Percentiles rank a stretch among this genome's conserved stretches.
These are phyloP conservation scores for Steinernema feltiae DNA, from an alignment of 1,140 invertebrate species.

Conservation along the genomic window DNA sequence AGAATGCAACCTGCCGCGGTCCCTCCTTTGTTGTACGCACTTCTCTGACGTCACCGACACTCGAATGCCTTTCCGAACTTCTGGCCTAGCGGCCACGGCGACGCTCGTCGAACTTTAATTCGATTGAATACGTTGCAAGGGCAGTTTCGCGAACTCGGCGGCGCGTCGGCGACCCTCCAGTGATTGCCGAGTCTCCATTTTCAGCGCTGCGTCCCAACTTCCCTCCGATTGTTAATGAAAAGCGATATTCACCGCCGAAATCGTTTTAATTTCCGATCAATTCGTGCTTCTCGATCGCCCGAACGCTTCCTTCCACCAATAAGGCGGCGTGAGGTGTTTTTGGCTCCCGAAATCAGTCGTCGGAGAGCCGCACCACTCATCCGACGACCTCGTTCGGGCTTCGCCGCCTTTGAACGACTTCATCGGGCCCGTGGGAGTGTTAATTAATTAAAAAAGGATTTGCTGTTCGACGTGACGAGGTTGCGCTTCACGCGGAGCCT, in stretches of 20 bases:
- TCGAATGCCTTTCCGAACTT: background rate
- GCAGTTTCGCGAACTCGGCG: background rate
- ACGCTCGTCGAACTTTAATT: conserved; percentile 9
- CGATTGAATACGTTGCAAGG: background rate
- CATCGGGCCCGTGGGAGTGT: background rate
- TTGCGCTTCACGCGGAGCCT: too few relatives aligned
- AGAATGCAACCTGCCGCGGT: background rate
- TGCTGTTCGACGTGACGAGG: conserved; percentile 9
- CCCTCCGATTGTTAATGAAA: background rate
- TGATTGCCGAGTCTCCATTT: background rate
- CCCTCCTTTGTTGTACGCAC: too few relatives aligned
- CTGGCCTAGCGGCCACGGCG: background rate
- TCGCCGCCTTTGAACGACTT: background rate
- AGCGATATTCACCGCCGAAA: background rate
- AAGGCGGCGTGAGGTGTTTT: too few relatives aligned
- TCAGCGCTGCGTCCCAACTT: background rate
- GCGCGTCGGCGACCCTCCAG: background rate
- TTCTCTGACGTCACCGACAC: background rate
- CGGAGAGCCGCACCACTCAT: background rate
- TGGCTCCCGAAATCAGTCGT: background rate
- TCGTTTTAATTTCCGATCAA: background rate
- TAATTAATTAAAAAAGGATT: conserved; percentile 16
- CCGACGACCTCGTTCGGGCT: background rate
- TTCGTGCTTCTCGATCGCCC: too few relatives aligned
- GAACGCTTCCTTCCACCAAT: too few relatives aligned